phyloP scores from a whole-genome alignment of 2,797 vertebrate genomes.

The Gallinago nigripennis region DNA sequence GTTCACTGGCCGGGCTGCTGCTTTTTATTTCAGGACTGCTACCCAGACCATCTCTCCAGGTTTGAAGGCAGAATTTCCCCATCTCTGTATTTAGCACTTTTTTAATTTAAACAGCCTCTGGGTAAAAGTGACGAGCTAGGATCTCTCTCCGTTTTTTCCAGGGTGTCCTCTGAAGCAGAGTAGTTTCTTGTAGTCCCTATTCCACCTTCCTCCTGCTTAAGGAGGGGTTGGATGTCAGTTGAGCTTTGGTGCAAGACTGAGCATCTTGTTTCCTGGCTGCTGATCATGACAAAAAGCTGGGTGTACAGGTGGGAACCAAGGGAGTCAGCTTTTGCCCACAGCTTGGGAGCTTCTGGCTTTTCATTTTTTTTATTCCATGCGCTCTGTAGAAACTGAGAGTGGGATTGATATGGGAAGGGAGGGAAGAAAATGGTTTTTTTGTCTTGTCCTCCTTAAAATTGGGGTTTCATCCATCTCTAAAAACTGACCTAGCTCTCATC shows the following conservation, averaged over 20 bases:
- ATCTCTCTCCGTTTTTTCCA: neutral
- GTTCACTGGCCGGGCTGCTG: neutral
- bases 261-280: neutral
- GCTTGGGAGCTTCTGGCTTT: neutral
- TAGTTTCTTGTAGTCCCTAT: neutral
- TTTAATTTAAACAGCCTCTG: neutral
- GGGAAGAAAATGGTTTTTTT: neutral
- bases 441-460: neutral
- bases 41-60: neutral
- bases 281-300: neutral
- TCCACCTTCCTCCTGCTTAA: neutral
- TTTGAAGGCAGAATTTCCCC: neutral
- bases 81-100: fast-evolving
- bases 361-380: neutral
- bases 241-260: neutral
- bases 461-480: neutral
- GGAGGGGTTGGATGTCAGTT: neutral
- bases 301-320: fast-evolving
- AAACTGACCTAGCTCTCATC: neutral
- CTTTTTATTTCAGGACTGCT: neutral
- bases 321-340: neutral
- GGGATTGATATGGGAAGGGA: neutral
- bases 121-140: neutral
- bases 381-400: neutral
- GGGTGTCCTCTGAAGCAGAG: neutral